Evolutionary conservation across 2,113 vertebrate genomes (phyloP), one percentile per base, ranked within the genome.

Genomic region (Phoxinus phoxinus): DNA sequence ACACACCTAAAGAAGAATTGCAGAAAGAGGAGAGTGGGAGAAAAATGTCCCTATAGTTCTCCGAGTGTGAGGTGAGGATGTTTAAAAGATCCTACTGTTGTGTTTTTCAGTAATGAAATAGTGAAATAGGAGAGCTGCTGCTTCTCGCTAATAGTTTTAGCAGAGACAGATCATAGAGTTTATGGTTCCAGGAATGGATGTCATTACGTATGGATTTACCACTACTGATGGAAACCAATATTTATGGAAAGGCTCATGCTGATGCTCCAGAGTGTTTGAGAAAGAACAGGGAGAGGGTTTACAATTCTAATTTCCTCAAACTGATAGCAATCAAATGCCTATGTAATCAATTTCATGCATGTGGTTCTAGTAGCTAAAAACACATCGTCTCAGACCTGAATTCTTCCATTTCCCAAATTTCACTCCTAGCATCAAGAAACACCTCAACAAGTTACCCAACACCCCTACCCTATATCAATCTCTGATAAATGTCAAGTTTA

Each of bases 141-240:
- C 85, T 91, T 84, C 91, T 90, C 61, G 23, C 88, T 92, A 91
- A 93, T 93, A 88, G 85, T 89, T 89, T 91, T 91, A 92, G 89
- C 91, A 91, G 88, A 90, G 59, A 78, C 83, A 86, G 90, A 91
- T 89, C 87, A 77, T 80, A 73, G 58, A 88, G 86, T 89, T 92
- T 87, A 92, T 87, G 88, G 90, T 90, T 93, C 92, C 90, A 80
- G 87, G 90, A 94, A 93, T 89, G 89, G 89, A 91, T 83, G 85
- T 84, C 88, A 89, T 92, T 89, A 90, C 6, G 83, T 90, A 86
- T 89, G 82, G 85, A 90, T 78, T 81, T 76, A 87, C 37, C 27
- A 53, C 81, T 84, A 75, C 81, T 88, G 83, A 86, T 35, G 81
- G 53, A 92, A 89, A 73, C 74, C 25, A 86, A 90, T 90, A 73